phyloP scores from a whole-genome alignment of 2,888 invertebrate genomes.

The Limnephilus marmoratus region DNA sequence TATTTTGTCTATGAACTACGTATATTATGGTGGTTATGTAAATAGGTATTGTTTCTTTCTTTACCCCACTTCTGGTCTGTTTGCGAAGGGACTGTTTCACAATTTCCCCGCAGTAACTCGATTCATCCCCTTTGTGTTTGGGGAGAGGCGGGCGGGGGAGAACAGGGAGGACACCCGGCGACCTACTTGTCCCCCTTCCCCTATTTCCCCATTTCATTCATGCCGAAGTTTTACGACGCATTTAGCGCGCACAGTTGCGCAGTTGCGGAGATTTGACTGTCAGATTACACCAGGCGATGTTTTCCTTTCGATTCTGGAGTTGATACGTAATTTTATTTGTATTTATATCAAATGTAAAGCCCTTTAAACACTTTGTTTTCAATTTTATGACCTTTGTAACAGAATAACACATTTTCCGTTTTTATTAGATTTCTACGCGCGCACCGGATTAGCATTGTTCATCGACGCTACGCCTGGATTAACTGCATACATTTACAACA shows the following conservation, averaged over 20 bases:
- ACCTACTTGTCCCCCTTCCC: constrained; percentile 14
- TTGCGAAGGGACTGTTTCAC: neutral
- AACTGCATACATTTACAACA: no score
- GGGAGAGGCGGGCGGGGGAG: neutral
- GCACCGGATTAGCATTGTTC: no score
- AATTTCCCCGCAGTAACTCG: neutral
- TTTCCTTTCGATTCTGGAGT: neutral
- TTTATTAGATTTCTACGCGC: no score
- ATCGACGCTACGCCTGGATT: no score
- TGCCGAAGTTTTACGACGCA: constrained; percentile 23
- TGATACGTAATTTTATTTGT: neutral
- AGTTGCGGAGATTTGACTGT: constrained; percentile 4
- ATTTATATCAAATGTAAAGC: neutral
- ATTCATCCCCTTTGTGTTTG: neutral
- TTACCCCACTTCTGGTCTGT: neutral
- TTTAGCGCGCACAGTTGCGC: constrained; percentile 29
- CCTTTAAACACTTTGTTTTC: neutral
- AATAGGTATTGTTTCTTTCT: neutral
- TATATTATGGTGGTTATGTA: neutral
- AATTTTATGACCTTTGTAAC: neutral
- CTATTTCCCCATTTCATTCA: constrained; percentile 32
- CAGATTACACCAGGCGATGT: neutral
- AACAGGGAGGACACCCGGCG: constrained; percentile 15
- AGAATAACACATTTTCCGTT: no score
- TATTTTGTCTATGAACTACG: neutral